Conservation (phyloP, 2,113 vertebrate species). For the Megaceryle maxima region DNA sequence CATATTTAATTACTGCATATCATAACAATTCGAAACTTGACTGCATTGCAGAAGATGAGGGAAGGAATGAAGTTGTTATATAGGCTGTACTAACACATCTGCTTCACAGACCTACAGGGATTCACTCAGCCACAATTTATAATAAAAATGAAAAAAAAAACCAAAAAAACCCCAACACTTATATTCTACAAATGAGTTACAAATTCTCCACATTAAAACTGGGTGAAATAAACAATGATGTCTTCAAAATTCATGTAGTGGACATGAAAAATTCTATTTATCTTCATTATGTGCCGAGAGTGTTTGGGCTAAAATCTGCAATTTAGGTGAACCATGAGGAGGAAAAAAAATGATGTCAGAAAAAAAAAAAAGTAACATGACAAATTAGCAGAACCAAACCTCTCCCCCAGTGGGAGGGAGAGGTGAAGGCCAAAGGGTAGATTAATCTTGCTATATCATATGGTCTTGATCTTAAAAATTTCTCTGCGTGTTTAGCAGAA, state of each 20-base stretch:
- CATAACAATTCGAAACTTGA: slow-evolving; percentile 13
- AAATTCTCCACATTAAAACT: slow-evolving; percentile 49
- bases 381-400: slow-evolving; percentile 65
- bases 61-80: slow-evolving; percentile 43
- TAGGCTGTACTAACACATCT: slow-evolving; percentile 57
- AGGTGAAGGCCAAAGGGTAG: slow-evolving; percentile 66
- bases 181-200: slow-evolving; percentile 58
- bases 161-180: neutral
- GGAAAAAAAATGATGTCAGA: slow-evolving; percentile 4
- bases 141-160: slow-evolving; percentile 41
- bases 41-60: slow-evolving; percentile 50
- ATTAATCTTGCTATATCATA: slow-evolving; percentile 72
- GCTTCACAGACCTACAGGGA: slow-evolving; percentile 62
- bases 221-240: slow-evolving; percentile 45
- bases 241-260: slow-evolving; percentile 33
- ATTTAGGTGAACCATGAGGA: slow-evolving; percentile 53
- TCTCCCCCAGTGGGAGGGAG: slow-evolving; percentile 54
- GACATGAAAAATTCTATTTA: slow-evolving; percentile 56
- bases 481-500: slow-evolving; percentile 53
- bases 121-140: slow-evolving; percentile 32
- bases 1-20: slow-evolving; percentile 57
- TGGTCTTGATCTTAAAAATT: slow-evolving; percentile 63
- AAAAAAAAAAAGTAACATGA: slow-evolving; percentile 43
- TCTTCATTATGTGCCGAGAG: slow-evolving; percentile 52
- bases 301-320: slow-evolving; percentile 50